phyloP scores from a whole-genome alignment of 1,140 invertebrate species.

The Drosophila suzukii region DNA sequence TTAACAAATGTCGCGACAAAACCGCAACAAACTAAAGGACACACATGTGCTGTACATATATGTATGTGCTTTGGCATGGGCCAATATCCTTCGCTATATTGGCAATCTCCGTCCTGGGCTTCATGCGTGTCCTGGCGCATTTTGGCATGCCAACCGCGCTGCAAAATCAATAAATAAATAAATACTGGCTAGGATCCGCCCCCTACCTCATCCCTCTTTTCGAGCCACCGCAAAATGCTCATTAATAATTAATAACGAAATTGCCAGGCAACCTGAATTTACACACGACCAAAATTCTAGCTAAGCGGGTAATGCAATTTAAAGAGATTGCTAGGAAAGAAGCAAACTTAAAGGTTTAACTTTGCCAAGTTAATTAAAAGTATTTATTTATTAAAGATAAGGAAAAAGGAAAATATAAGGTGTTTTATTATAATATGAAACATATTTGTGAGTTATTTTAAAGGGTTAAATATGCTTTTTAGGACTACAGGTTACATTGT shows the following conservation, averaged over 20 bases:
- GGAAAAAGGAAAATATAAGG: too few species aligned
- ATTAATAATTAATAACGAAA: constrained; percentile 74
- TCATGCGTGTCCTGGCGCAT: constrained; percentile 51
- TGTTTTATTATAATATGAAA: too few species aligned
- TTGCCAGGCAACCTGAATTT: constrained; percentile 47
- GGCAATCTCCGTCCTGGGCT: constrained; percentile 56
- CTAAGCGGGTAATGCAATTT: constrained; percentile 11
- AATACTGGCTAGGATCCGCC: constrained; percentile 31
- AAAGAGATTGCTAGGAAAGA: neutral
- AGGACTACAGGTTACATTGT: too few species aligned
- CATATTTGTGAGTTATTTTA: too few species aligned
- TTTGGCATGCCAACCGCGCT: constrained; percentile 72
- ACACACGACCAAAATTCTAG: neutral
- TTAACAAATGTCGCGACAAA: constrained; percentile 79
- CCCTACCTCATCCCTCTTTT: neutral
- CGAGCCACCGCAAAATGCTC: constrained; percentile 29
- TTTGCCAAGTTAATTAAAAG: too few species aligned
- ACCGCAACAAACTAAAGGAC: constrained; percentile 61
- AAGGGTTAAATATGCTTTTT: too few species aligned
- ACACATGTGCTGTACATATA: constrained; percentile 27
- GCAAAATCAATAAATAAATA: constrained; percentile 79
- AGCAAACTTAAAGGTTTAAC: too few species aligned
- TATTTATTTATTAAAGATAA: too few species aligned
- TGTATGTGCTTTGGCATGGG: constrained; percentile 11
- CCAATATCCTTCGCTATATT: constrained; percentile 59